These are phyloP conservation scores for Eucera pruinosa DNA, from an alignment of 2,888 invertebrate genomes.

Conservation along the genomic window DNA sequence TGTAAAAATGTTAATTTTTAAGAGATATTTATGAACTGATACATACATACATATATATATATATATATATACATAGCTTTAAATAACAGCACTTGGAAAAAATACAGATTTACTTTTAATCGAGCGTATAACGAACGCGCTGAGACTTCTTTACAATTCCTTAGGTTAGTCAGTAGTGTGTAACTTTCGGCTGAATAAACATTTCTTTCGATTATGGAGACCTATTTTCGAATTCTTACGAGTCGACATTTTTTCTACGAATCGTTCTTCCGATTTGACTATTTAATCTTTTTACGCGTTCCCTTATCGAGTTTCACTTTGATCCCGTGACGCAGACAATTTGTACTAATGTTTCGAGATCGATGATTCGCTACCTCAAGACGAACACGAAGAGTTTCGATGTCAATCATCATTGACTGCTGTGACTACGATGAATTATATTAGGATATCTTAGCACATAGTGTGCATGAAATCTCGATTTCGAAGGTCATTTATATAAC, in stretches of 20 bases:
- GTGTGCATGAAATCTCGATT: neutral
- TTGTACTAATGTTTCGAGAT: conserved; percentile 12
- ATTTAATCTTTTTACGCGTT: no score
- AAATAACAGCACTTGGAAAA: conserved; percentile 9
- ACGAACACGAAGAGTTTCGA: neutral
- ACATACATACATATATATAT: no score
- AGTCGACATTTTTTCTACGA: neutral
- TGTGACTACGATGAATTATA: neutral
- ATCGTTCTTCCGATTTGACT: neutral
- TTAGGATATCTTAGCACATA: neutral
- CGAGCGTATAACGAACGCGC: conserved; percentile 25
- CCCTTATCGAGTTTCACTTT: no score
- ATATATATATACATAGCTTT: no score
- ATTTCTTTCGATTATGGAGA: conserved; percentile 39
- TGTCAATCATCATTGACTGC: conserved; percentile 2
- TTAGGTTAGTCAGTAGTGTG: conserved; percentile 36
- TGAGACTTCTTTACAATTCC: conserved; percentile 14
- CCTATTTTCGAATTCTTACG: conserved; percentile 10
- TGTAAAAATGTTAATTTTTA: conserved; percentile 31
- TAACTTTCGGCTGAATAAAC: conserved; percentile 46
- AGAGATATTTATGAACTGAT: conserved; percentile 30
- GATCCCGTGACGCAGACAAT: no score
- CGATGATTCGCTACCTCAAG: conserved; percentile 7
- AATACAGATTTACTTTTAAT: conserved; percentile 34
- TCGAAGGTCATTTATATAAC: no score